Evolutionary conservation across 2,797 vertebrate genomes (phyloP).

Genomic region (Fistularia tabacaria): DNA sequence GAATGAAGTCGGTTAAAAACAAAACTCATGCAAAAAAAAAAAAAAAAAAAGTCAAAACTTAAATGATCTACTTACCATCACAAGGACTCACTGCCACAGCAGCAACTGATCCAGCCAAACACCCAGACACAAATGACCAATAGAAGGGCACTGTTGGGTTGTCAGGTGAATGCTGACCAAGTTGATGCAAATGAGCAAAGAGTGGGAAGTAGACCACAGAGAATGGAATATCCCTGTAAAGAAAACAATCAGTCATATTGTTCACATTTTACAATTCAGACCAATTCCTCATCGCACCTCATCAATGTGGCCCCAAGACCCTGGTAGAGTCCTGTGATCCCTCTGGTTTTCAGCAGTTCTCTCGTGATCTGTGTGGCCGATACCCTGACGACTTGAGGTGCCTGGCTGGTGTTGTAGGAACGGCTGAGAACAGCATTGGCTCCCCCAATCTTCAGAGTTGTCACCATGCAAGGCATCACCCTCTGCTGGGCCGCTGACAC

Average conservation of each 20-base stretch:
- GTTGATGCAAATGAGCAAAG: slow-evolving; percentile 80
- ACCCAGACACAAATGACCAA: slow-evolving; percentile 81
- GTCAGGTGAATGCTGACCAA: slow-evolving; percentile 67
- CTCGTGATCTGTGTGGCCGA: slow-evolving; percentile 79
- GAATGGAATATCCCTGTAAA: slow-evolving; percentile 81
- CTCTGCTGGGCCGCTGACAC: slow-evolving; percentile 77
- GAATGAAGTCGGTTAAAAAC: too few relatives aligned
- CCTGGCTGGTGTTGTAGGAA: slow-evolving; percentile 69
- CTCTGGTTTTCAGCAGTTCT: slow-evolving; percentile 78
- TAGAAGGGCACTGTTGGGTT: slow-evolving; percentile 74
- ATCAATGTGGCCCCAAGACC: slow-evolving; percentile 82
- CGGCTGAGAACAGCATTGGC: slow-evolving; percentile 71
- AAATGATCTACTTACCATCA: slow-evolving; percentile 69
- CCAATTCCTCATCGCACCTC: slow-evolving; percentile 60
- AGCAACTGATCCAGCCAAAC: slow-evolving; percentile 75
- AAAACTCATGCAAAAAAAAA: too few relatives aligned
- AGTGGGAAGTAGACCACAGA: slow-evolving; percentile 83
- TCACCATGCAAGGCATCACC: slow-evolving; percentile 60
- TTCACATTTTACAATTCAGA: background rate
- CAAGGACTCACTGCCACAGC: slow-evolving; percentile 82
- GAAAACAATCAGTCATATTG: background rate
- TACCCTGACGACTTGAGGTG: slow-evolving; percentile 54
- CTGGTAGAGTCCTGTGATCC: slow-evolving; percentile 78
- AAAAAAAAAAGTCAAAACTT: background rate
- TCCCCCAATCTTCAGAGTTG: slow-evolving; percentile 72